Evolutionary conservation across 2,888 invertebrate genomes (phyloP), one percentile per base, ranked within the genome.

Genomic region (Hypomecis punctinalis): DNA sequence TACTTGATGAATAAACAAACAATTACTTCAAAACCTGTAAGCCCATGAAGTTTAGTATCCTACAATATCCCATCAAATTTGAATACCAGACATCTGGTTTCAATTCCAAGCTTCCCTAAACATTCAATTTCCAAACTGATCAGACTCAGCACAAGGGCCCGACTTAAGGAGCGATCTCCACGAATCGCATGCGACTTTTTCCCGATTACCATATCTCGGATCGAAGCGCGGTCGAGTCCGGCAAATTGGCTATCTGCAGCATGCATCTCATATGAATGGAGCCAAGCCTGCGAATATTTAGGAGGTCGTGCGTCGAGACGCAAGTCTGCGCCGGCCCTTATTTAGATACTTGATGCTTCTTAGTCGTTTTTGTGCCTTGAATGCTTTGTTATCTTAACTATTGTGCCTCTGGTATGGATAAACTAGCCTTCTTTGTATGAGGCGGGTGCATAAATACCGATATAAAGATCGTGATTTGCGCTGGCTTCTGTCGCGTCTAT

Each of bases 171-270:
- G 58, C 63, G 70, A 70, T 72, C 72, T 61, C 72, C 60, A 58
- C 64, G 68, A 59, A 68, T 73, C 68, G 57, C 68, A 61, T 63
- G 78, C 81, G 79, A 83, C 82, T 84, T 82, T 83, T 85, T 82
- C 75, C 70, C 57, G 82, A 90, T 90, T 90, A 88, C 88, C 91
- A 90, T 91, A 91, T 91, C 91, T 80, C 77, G 82, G 83, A 90
- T 90, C 90, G 82, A 76, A 73, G 76, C 71, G 73, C 52, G 60
- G 60, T 61, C 61, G 61, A 66, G 76, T 73, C 73, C 82, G 81
- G 82, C 87, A 87, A 88, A 86, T 86, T 84, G 88, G 84, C 87
- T 90, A 90, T 90, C 90, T 80, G 66, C 77, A 69, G 81, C 85
- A 87, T 87, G 88, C 85, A 90, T 90, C 89, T 83, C 80, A 76